Conservation (phyloP, 2,888 invertebrate genomes). For the Lepidochitona cinerea region DNA sequence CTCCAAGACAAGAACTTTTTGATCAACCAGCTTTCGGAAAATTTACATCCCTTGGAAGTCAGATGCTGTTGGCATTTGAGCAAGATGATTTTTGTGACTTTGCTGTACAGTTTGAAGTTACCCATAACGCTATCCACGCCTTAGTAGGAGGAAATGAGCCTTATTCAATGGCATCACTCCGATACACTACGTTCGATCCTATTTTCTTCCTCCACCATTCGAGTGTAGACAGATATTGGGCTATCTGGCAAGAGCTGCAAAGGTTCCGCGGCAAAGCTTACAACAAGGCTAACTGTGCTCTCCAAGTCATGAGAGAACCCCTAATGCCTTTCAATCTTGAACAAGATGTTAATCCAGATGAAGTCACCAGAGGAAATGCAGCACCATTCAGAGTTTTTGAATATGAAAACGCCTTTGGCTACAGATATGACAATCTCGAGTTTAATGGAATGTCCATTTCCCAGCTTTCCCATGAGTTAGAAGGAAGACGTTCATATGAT, state of each 20-base stretch:
- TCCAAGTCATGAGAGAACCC: slow-evolving; percentile 26
- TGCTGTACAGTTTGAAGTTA: slow-evolving; percentile 34
- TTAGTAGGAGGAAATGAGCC: slow-evolving; percentile 31
- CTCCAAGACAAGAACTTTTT: slow-evolving; percentile 21
- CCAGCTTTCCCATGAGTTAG: slow-evolving; percentile 18
- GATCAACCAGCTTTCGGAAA: slow-evolving; percentile 30
- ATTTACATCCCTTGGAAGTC: slow-evolving; percentile 27
- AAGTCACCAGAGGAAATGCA: slow-evolving; percentile 30
- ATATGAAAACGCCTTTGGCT: slow-evolving; percentile 20
- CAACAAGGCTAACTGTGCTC: slow-evolving; percentile 38
- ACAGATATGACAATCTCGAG: slow-evolving; percentile 22
- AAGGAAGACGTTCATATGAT: slow-evolving; percentile 1
- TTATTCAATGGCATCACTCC: slow-evolving; percentile 35
- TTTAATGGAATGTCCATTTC: slow-evolving; percentile 21
- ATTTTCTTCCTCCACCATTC: slow-evolving; percentile 36
- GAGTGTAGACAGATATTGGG: slow-evolving; percentile 35
- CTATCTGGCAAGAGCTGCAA: slow-evolving; percentile 34
- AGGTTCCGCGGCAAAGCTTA: slow-evolving; percentile 30
- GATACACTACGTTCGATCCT: slow-evolving; percentile 36
- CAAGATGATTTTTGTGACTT: slow-evolving; percentile 39
- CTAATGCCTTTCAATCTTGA: slow-evolving; percentile 32
- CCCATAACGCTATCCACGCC: slow-evolving; percentile 38
- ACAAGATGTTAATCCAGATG: slow-evolving; percentile 30
- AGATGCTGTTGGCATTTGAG: slow-evolving; percentile 29
- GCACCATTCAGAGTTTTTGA: slow-evolving; percentile 31